These are phyloP conservation scores for Narcine bancroftii DNA, from an alignment of 2,113 vertebrate genomes.

Conservation along the genomic window DNA sequence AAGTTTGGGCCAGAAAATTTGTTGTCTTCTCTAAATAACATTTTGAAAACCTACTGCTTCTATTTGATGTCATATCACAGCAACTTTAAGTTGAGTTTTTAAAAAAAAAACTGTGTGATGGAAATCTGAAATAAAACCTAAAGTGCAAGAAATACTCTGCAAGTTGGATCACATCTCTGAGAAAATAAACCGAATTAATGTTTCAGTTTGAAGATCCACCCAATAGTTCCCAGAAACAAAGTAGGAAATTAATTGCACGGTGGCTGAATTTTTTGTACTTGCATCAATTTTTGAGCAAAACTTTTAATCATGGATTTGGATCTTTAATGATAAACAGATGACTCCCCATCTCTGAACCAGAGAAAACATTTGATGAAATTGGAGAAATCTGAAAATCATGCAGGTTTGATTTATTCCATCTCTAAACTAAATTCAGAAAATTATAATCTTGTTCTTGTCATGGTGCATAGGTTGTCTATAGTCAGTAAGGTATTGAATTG, in stretches of 20 bases:
- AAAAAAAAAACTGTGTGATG: too few relatives aligned
- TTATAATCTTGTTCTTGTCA: not conserved
- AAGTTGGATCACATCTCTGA: too few relatives aligned
- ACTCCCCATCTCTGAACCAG: not conserved
- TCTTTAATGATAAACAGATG: not conserved
- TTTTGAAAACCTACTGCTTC: not conserved
- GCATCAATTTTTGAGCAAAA: not conserved
- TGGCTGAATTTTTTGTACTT: not conserved
- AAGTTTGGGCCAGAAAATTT: not conserved
- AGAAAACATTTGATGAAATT: not conserved
- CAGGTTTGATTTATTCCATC: not conserved
- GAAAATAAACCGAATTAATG: too few relatives aligned
- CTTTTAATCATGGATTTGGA: not conserved
- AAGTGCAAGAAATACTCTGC: too few relatives aligned
- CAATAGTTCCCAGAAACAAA: too few relatives aligned
- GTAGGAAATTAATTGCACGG: not conserved
- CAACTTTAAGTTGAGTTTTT: not conserved
- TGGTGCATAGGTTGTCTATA: not conserved
- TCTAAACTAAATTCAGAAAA: slow-evolving; percentile 23
- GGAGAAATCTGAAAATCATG: not conserved
- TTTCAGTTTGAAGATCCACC: too few relatives aligned
- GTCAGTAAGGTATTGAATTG: not conserved
- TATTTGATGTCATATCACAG: not conserved
- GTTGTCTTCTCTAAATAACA: not conserved
- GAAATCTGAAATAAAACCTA: too few relatives aligned